phyloP scores from a whole-genome alignment of 2,797 vertebrate species.

The Pangasius larnaudii region DNA sequence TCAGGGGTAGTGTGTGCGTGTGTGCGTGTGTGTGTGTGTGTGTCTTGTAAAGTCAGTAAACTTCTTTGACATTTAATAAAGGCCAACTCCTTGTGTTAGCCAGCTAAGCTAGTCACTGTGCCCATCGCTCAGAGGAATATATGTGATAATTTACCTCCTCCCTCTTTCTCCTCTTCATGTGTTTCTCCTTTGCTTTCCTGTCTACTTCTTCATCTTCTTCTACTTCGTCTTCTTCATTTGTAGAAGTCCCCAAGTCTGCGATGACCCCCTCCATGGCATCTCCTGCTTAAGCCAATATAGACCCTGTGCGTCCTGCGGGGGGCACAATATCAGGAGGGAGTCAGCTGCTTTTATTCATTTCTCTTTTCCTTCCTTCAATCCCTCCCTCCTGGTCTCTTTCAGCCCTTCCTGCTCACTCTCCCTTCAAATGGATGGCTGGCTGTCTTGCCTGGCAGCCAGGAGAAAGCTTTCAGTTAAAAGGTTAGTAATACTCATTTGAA shows the following conservation, averaged over 20 bases:
- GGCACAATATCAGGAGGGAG: constrained; percentile 77
- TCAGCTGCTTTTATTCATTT: constrained; percentile 74
- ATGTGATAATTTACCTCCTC: constrained; percentile 75
- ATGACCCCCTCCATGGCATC: constrained; percentile 74
- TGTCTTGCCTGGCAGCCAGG: constrained; percentile 76
- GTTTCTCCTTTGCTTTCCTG: constrained; percentile 37
- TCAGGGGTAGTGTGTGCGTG: constrained; percentile 31
- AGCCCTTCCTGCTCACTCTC: constrained; percentile 22
- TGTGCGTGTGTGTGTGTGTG: constrained; percentile 51
- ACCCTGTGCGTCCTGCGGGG: constrained; percentile 77
- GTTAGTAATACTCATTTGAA: constrained; percentile 80
- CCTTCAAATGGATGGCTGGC: constrained; percentile 75
- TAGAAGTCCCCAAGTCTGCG: constrained; percentile 54
- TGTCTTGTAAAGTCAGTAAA: constrained; percentile 77
- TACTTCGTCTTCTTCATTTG: constrained; percentile 26
- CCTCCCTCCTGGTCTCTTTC: constrained; percentile 32
- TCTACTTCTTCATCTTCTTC: constrained; percentile 60
- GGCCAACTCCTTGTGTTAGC: constrained; percentile 75
- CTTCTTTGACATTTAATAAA: constrained; percentile 84
- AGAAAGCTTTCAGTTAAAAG: constrained; percentile 84
- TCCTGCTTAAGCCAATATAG: constrained; percentile 75
- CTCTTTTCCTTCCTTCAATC: constrained; percentile 60
- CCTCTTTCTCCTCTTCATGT: constrained; percentile 64
- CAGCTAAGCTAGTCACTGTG: constrained; percentile 68
- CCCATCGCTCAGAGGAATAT: constrained; percentile 74